phyloP scores from a whole-genome alignment of 2,113 vertebrate genomes.

The Neomonachus schauinslandi region DNA sequence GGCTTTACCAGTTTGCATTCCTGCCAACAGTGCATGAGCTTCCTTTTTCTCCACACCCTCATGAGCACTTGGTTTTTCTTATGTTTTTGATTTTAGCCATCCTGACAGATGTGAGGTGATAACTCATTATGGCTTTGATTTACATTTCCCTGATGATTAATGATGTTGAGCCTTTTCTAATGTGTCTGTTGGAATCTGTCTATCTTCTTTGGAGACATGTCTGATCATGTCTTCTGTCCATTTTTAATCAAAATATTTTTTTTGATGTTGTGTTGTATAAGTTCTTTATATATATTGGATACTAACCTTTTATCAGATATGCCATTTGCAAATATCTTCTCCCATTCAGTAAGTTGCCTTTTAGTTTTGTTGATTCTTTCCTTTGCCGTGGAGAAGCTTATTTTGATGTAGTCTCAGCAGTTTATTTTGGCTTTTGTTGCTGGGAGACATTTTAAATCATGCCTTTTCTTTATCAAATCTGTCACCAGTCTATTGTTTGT shows the following conservation, averaged over 20 bases:
- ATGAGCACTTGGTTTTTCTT: not conserved
- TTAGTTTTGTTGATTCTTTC: no score
- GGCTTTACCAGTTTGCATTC: not conserved
- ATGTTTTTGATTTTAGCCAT: not conserved
- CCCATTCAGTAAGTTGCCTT: no score
- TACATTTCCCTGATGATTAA: not conserved
- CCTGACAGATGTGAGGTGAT: not conserved
- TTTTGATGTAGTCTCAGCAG: not conserved
- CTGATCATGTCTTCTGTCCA: no score
- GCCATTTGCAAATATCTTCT: no score
- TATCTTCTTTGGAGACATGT: no score
- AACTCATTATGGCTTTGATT: not conserved
- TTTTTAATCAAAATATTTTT: no score
- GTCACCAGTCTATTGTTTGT: not conserved
- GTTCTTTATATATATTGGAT: no score
- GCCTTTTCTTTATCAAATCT: not conserved
- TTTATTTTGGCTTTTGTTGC: not conserved
- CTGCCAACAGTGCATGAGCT: not conserved
- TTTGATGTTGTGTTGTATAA: no score
- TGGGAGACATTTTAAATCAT: not conserved
- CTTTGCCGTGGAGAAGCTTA: no score
- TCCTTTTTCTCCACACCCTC: not conserved
- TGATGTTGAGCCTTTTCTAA: not conserved
- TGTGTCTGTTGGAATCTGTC: no score
- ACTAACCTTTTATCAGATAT: no score